Evolutionary conservation across 2,113 vertebrate genomes (phyloP), one percentile per base, ranked within the genome.

Genomic region (zebrafish (Danio rerio)): DNA sequence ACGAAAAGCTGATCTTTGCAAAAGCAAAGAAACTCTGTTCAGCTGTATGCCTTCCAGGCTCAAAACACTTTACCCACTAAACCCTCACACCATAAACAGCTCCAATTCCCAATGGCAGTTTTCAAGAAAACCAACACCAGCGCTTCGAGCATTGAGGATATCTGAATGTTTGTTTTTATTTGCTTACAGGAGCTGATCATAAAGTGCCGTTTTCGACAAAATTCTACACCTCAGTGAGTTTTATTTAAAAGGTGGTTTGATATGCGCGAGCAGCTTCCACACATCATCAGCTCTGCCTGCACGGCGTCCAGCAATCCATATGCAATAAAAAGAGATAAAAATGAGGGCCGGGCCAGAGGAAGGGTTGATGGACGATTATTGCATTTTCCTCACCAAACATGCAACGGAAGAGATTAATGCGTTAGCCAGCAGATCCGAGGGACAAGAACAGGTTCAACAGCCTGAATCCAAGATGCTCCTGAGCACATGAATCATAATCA

Each of bases 401-500:
- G 81, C 50, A 85, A 82, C 76, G 59, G 73, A 88, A 85, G 70
- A 70, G 82, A 93, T 91, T 87, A 90, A 91, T 82, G 80, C 83
- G 72, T 91, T 88, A 87, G 83, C 78, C 78, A 71, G 63, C 84
- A 82, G 84, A 85, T 90, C 86, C 88, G 77, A 62, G 81, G 83
- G 83, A 86, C n/a, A 84, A 80, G 59, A 65, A 84, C 78, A 31
- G 86, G 77, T 87, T 83, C 80, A 85, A 76, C 77, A 84, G 84
- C 81, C 82, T 73, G 87, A 77, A 76, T 86, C 82, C 87, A 80
- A 82, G 86, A 81, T 68, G 87, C 90, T 90, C 84, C 81, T 77
- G 84, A 87, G 83, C 89, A 91, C 87, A 93, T 93, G 93, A 95
- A 94, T 95, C 94, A 92, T 88, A 90, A 89, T 86, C 89, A 92